Evolutionary conservation across 2,113 vertebrate species (phyloP), one percentile per base, ranked within the genome.

Genomic region (Ochotona princeps): DNA sequence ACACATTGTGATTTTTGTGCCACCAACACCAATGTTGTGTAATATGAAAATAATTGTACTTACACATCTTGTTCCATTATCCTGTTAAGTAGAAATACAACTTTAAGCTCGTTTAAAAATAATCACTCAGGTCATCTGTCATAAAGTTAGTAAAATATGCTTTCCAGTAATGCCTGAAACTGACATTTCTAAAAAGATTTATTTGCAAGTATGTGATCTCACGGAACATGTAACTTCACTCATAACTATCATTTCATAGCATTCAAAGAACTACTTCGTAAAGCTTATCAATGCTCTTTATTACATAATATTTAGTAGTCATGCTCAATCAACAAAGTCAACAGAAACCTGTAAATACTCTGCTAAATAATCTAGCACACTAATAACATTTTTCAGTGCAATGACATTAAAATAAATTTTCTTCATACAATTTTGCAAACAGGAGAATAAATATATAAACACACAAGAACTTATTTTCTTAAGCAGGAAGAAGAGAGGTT

Each of bases 401-500:
- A 82, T 96, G 83, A 95, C 82, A 92, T 89, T 84, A 75, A 82
- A 94, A 83, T 90, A 93, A 73, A 78, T 96, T 84, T 92, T 97
- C 97, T 92, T 91, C 87, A 92, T 95, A 95, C 25, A 72, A 44
- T 91, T 96, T 94, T 96, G 90, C 97, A 97, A 94, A 80, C 47
- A 72, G 44, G 89, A 88, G 87, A 97, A 97, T 97, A 97, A 97
- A 97, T 60, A 86, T 87, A 97, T 65, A 97, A 92, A 97, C 65
- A 92, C 60, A 54, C 17, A 87, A 61, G 81, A 94, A 87, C 26
- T 89, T 35, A 47, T 61, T 89, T 93, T 82, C 90, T 96, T 95
- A 93, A 97, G 75, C 65, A 69, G 97, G 88, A 94, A 61, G 89
- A 96, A 96, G 85, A 94, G 87, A 97, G 76, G 80, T 92, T 86